Evolutionary conservation across 2,113 vertebrate species (phyloP).

Genomic region (Engraulis encrasicolus): DNA sequence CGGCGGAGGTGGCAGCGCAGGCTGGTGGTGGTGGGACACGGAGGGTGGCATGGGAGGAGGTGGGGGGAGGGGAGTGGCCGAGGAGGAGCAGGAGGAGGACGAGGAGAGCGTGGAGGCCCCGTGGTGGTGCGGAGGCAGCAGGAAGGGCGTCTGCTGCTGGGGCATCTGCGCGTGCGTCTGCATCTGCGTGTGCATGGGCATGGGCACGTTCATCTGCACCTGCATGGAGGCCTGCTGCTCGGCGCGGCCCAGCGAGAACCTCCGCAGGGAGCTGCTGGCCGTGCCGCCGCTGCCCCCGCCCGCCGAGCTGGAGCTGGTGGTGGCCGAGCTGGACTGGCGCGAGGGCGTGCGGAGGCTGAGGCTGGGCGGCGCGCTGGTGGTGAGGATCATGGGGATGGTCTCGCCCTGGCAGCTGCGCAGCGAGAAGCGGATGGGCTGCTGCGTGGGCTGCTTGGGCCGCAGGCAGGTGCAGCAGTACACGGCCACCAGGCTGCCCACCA

Average conservation of each 20-base stretch:
- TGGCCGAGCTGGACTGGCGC: conserved; percentile 91
- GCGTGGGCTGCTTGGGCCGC: conserved; percentile 89
- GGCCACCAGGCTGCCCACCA: conserved; percentile 91
- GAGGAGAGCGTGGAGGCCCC: not conserved
- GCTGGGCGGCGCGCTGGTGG: conserved; percentile 81
- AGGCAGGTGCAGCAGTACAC: conserved; percentile 97
- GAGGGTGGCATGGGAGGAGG: conserved; percentile 62
- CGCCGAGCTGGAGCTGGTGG: conserved; percentile 89
- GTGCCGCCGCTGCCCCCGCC: conserved; percentile 70
- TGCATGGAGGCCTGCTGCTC: conserved; percentile 70
- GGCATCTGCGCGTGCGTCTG: conserved; percentile 27
- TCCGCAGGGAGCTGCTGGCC: conserved; percentile 82
- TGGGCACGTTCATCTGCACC: conserved; percentile 72
- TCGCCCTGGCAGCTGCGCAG: conserved; percentile 92
- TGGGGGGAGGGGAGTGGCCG: conserved; percentile 53
- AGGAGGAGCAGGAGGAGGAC: conserved; percentile 33
- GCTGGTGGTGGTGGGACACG: conserved; percentile 44
- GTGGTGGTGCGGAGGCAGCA: not conserved
- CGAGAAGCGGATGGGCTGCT: conserved; percentile 90
- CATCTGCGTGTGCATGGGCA: not conserved
- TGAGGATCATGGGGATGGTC: conserved; percentile 96
- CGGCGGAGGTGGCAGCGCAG: conserved; percentile 67
- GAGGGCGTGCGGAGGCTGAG: conserved; percentile 86
- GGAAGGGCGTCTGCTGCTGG: conserved; percentile 34
- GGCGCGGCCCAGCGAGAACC: conserved; percentile 85